Percentiles rank a stretch among this genome's conserved stretches.
These are phyloP conservation scores for Drosophila phalerata DNA, from an alignment of 2,888 invertebrate genomes.

Conservation along the genomic window DNA sequence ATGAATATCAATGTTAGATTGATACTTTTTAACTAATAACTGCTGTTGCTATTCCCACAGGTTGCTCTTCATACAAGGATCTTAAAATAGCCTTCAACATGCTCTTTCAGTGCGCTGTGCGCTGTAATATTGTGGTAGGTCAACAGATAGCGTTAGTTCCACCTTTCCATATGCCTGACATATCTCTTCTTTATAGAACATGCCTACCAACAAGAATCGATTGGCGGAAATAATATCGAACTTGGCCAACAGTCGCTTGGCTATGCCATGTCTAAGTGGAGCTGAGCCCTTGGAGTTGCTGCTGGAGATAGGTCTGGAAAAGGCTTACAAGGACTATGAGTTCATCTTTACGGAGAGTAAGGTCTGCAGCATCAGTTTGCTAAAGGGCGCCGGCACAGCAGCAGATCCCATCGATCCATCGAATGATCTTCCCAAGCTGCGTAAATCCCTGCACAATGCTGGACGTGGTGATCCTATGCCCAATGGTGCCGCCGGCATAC, in stretches of 20 bases:
- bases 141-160: not conserved
- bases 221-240: conserved; percentile 85
- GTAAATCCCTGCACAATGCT: conserved; percentile 84
- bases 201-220: conserved; percentile 84
- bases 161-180: not conserved
- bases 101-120: conserved; percentile 84
- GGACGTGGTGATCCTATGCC: conserved; percentile 62
- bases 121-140: conserved; percentile 84
- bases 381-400: conserved; percentile 43
- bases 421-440: conserved; percentile 73
- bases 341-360: conserved; percentile 84
- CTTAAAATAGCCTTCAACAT: conserved; percentile 83
- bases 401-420: conserved; percentile 18
- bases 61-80: conserved; percentile 83
- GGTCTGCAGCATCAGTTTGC: conserved; percentile 81
- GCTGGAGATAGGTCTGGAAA: conserved; percentile 85
- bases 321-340: conserved; percentile 84
- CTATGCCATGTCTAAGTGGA: conserved; percentile 84
- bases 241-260: conserved; percentile 84
- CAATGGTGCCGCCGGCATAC: conserved; percentile 39
- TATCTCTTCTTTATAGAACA: conserved; percentile 73
- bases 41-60: conserved; percentile 44
- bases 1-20: conserved; percentile 8
- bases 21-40: not conserved
- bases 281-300: conserved; percentile 85